Base-by-base conservation (phyloP, 1,140 invertebrate genomes). In the Lethrus apterus region DNA sequence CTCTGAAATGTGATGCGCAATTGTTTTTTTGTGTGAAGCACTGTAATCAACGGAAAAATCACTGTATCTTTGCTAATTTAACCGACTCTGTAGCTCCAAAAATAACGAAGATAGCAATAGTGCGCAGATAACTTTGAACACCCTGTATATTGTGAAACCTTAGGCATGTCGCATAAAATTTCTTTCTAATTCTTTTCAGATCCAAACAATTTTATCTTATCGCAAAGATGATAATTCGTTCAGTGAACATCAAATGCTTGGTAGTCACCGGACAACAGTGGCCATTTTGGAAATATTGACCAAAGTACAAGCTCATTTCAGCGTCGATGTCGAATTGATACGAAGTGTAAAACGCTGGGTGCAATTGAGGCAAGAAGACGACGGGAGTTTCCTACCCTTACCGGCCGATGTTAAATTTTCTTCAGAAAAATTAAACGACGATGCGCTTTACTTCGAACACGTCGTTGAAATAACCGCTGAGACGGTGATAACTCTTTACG, bases 211-310 rank as follows among this genome's bases (percentile, higher is more conserved):
- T 1, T 55, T 79, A 0, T 71, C 73, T 0, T 80, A 76, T 56
- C 67, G 71, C 7, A 77, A 76, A 59, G 63, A 55, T 18, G 77
- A 80, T 49, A 74, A 74, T 44, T 79, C 76, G 0, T 80, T 80
- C 51, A 78, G 77, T 47, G 77, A 79, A 35, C 78, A 80, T 52
- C 74, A 71, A 36, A 71, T 71, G 48, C 67, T 78, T 48, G 72
- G 68, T 18, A 78, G 75, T 56, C 75, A 76, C 40, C 65, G 71
- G 46, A 70, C 71, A 0, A 78, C 77, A 0, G 69, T 78, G 2
- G 68, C 72, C 42, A 72, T 74, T 9, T 55, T 80, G 15, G 74
- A 79, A 60, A 71, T 75, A 8, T 57, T 80, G 13, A 69, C 69
- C 4, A 74, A 74, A 62, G 70, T 74, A 14, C 77, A 79, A 54